Conservation (phyloP, 2,888 invertebrate genomes). For the Cheilosia vernalis region DNA sequence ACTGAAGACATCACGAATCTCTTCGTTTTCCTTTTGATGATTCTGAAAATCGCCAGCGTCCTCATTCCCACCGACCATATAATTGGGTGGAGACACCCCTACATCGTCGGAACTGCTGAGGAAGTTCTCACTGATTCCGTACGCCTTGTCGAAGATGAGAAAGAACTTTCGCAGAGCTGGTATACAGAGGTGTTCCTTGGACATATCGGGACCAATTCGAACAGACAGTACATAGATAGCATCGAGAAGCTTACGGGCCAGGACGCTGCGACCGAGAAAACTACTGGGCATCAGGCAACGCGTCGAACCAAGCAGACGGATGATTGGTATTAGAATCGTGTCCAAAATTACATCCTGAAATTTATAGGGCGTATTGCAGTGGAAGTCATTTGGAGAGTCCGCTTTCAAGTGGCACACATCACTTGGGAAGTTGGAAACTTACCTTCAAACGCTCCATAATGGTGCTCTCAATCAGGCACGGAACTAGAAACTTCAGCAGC, state of each 20-base stretch:
- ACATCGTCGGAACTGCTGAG: slow-evolving; percentile 79
- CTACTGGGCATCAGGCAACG: slow-evolving; percentile 93
- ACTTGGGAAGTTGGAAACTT: slow-evolving; percentile 43
- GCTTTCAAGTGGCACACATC: background rate
- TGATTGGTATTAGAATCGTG: slow-evolving; percentile 91
- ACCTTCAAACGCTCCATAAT: slow-evolving; percentile 95
- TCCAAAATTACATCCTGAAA: slow-evolving; percentile 92
- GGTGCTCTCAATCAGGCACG: slow-evolving; percentile 91
- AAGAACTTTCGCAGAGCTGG: slow-evolving; percentile 90
- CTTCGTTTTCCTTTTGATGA: slow-evolving; percentile 86
- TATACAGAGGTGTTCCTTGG: slow-evolving; percentile 88
- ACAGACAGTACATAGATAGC: slow-evolving; percentile 91
- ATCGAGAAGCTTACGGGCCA: slow-evolving; percentile 92
- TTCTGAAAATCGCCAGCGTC: slow-evolving; percentile 74
- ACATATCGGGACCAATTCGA: slow-evolving; percentile 91
- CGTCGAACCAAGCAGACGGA: slow-evolving; percentile 91
- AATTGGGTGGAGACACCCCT: slow-evolving; percentile 76
- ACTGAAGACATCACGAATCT: slow-evolving; percentile 92
- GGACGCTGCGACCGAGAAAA: slow-evolving; percentile 88
- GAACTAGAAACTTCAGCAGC: slow-evolving; percentile 90
- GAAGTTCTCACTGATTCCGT: slow-evolving; percentile 80
- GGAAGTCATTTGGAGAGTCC: no score
- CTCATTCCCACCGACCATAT: slow-evolving; percentile 65
- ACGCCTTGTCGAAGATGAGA: slow-evolving; percentile 90
- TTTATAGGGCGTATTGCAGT: slow-evolving; percentile 52